These are phyloP conservation scores for Dendrolimus punctatus DNA, from an alignment of 1,140 invertebrate genomes.

Conservation along the genomic window DNA sequence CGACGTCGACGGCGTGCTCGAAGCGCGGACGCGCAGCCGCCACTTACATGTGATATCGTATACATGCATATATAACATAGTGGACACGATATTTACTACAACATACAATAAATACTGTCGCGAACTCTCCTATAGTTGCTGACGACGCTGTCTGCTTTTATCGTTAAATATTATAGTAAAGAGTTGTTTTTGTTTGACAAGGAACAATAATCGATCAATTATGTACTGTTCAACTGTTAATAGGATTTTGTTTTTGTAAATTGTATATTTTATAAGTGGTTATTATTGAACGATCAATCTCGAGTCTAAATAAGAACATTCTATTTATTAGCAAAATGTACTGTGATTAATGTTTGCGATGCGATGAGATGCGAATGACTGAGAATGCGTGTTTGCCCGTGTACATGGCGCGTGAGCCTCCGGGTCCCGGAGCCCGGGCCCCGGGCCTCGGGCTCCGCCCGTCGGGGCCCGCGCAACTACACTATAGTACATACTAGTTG, in stretches of 20 bases:
- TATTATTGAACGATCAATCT: conserved; percentile 41
- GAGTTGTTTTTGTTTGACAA: conserved; percentile 39
- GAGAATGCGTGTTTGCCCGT: conserved; percentile 1
- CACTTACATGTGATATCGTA: conserved; percentile 20
- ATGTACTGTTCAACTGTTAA: conserved; percentile 40
- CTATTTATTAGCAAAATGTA: conserved; percentile 61
- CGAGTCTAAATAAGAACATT: conserved; percentile 47
- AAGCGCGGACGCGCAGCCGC: not conserved
- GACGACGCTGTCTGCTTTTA: conserved; percentile 47
- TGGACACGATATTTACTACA: not conserved
- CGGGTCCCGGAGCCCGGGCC: not conserved
- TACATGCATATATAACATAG: conserved; percentile 2
- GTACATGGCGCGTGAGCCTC: conserved; percentile 9
- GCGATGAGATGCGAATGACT: too few relatives aligned
- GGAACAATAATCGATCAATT: conserved; percentile 44
- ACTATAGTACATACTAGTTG: conserved; percentile 27
- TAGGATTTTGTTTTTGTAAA: conserved; percentile 57
- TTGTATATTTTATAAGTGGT: conserved; percentile 66
- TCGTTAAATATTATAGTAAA: conserved; percentile 42
- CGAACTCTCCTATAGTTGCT: conserved; percentile 28
- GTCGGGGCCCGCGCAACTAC: conserved; percentile 7
- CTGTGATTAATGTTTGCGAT: conserved; percentile 42
- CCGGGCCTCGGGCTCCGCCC: not conserved
- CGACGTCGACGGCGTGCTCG: conserved; percentile 10
- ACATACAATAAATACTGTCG: conserved; percentile 8